Base-by-base conservation (phyloP, 2,113 vertebrate genomes). In the Stigmatopora nigra region DNA sequence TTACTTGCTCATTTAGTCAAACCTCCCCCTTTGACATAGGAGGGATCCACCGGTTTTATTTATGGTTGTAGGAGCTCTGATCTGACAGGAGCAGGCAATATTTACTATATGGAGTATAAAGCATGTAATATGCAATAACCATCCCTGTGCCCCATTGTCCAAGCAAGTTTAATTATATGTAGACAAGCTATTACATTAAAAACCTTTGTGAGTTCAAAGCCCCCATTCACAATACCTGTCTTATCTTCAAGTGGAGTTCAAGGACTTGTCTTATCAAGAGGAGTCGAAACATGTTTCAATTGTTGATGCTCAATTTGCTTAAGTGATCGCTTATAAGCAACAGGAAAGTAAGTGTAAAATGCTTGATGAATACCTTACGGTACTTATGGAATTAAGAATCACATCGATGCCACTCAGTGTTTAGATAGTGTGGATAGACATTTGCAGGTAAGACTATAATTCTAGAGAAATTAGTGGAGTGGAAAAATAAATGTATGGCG, bases 1-100 rank as follows among this genome's bases (percentile, higher is more conserved):
- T 71, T 69, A 74, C 73, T 62, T 78, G 78, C 67, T 81, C 78
- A 80, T 80, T 70, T 80, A 48, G 80, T 85, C 79, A 72, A 80
- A 64, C 36, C 22, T 8, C 6, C 36, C 38, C 20, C 38, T 48
- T 63, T 53, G 19, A 61, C 67, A 59, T 59, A 66, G 49, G 36
- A 63, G 64, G 46, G 65, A 64, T 70, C 46, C 74, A 73, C 64
- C 52, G 25, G 56, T 64, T 45, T 20, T 20, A 61, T 81, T 80
- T 67, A 73, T 74, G 45, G 59, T 57, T 65, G 61, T 57, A 73
- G 35, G 44, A 52, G 48, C 57, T 16, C 16, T 45, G 20, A 64
- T 47, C 56, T 51, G 19, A n/a, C 57, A 15, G 49, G 56, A 41
- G 52, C 20, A n/a, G 44, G 49, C 19, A 51, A 25, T 58, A 56